Evolutionary conservation across 2,888 invertebrate species (phyloP).

Genomic region (Entomobrya multifasciata): DNA sequence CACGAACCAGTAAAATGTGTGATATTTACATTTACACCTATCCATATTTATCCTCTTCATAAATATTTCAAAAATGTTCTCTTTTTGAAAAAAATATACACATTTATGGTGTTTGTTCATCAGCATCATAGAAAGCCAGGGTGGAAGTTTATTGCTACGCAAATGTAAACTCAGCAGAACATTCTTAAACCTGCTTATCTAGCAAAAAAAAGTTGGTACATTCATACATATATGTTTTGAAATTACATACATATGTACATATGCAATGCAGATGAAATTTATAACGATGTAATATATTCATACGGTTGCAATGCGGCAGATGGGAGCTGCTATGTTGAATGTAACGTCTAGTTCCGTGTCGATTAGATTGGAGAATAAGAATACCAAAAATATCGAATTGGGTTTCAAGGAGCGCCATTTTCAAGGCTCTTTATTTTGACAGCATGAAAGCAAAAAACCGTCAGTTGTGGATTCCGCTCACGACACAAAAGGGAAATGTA

Average conservation of each 20-base stretch:
- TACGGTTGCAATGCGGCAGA: constrained; percentile 43
- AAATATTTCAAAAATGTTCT: too few species aligned
- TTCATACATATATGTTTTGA: neutral
- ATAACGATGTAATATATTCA: constrained; percentile 36
- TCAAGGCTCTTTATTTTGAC: constrained; percentile 40
- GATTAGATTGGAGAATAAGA: neutral
- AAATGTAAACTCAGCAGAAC: neutral
- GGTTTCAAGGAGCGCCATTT: constrained; percentile 5
- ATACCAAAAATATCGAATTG: neutral
- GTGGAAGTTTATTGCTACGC: neutral
- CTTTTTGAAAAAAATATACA: too few species aligned
- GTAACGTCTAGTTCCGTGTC: too few species aligned
- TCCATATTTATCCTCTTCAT: too few species aligned
- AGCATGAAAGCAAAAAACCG: constrained; percentile 31
- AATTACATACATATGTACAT: neutral
- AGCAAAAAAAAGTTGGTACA: neutral
- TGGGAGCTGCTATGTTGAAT: neutral
- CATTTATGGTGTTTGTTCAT: too few species aligned
- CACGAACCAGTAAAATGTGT: too few species aligned
- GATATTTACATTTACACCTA: too few species aligned
- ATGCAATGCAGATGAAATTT: constrained; percentile 56
- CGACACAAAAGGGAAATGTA: constrained; percentile 36
- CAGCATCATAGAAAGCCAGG: too few species aligned
- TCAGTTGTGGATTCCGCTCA: constrained; percentile 36
- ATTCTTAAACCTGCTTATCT: too few species aligned